Evolutionary conservation across 1,140 invertebrate genomes (phyloP).

Genomic region (Tribolium madens): DNA sequence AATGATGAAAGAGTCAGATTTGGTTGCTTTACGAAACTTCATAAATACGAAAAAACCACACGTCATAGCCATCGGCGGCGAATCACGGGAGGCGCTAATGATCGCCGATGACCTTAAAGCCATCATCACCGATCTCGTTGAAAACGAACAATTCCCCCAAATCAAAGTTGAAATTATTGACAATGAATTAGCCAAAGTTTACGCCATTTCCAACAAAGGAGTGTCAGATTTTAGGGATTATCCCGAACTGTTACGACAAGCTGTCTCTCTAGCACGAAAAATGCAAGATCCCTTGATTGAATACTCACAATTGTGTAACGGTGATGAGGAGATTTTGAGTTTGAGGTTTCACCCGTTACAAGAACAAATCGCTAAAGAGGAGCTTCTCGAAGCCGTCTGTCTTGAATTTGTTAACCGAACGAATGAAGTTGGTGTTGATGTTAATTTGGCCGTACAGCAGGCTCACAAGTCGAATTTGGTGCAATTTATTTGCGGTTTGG

Average conservation of each 20-base stretch:
- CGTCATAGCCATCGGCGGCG: constrained; percentile 90
- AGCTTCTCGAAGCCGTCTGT: constrained; percentile 86
- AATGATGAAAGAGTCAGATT: constrained; percentile 82
- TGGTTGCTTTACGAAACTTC: constrained; percentile 86
- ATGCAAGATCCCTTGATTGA: constrained; percentile 97
- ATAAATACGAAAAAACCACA: constrained; percentile 94
- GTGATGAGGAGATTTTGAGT: constrained; percentile 96
- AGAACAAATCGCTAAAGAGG: constrained; percentile 88
- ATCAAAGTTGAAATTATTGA: constrained; percentile 94
- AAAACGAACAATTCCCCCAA: constrained; percentile 89
- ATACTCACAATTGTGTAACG: constrained; percentile 94
- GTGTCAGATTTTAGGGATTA: constrained; percentile 91
- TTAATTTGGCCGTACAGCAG: constrained; percentile 92
- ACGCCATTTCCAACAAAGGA: constrained; percentile 91
- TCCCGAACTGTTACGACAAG: constrained; percentile 87
- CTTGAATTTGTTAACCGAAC: constrained; percentile 94
- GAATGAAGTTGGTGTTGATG: constrained; percentile 99
- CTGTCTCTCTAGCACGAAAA: constrained; percentile 91
- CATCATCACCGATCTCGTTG: constrained; percentile 80
- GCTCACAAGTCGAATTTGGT: constrained; percentile 90
- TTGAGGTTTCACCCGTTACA: constrained; percentile 91
- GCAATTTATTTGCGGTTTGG: constrained; percentile 98
- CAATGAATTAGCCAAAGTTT: constrained; percentile 92
- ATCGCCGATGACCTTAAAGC: constrained; percentile 88
- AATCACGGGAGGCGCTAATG: constrained; percentile 89